Conservation (phyloP, 1,140 invertebrate species). For the Pogonomyrmex barbatus region DNA sequence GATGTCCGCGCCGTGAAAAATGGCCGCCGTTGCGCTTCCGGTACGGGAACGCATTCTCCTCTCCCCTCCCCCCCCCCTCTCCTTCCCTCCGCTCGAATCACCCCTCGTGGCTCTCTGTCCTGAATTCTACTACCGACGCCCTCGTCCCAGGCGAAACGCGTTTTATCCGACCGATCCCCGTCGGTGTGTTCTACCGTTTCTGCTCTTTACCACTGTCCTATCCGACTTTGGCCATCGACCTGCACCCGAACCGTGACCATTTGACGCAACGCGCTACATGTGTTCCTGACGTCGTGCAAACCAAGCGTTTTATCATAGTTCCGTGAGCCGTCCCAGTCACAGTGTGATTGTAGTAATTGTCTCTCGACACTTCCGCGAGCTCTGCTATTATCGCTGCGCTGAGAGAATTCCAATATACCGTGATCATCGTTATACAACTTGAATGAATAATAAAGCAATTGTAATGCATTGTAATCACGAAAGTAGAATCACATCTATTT, state of each 20-base stretch:
- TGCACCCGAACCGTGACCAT: constrained; percentile 31
- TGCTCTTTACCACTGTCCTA: constrained; percentile 49
- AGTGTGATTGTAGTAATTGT: constrained; percentile 41
- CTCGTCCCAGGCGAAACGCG: constrained; percentile 42
- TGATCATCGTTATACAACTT: background rate
- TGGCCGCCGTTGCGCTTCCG: constrained; percentile 81
- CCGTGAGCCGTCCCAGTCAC: constrained; percentile 12
- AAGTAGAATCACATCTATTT: background rate
- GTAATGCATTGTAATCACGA: no score
- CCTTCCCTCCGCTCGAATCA: background rate
- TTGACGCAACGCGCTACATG: constrained; percentile 56
- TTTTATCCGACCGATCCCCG: constrained; percentile 41
- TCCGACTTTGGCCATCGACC: constrained; percentile 56
- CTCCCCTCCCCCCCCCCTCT: background rate
- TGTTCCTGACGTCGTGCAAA: constrained; percentile 38
- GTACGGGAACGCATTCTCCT: constrained; percentile 58
- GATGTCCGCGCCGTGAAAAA: constrained; percentile 84
- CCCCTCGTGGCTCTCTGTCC: constrained; percentile 41
- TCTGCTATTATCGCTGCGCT: background rate
- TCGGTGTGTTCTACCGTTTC: constrained; percentile 34
- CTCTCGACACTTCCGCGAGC: constrained; percentile 13
- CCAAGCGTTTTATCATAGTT: constrained; percentile 57
- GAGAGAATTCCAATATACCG: background rate
- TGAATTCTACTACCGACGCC: constrained; percentile 40
- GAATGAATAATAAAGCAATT: background rate